Conservation (phyloP, 2,113 vertebrate genomes). For the Oncorhynchus clarkii region DNA sequence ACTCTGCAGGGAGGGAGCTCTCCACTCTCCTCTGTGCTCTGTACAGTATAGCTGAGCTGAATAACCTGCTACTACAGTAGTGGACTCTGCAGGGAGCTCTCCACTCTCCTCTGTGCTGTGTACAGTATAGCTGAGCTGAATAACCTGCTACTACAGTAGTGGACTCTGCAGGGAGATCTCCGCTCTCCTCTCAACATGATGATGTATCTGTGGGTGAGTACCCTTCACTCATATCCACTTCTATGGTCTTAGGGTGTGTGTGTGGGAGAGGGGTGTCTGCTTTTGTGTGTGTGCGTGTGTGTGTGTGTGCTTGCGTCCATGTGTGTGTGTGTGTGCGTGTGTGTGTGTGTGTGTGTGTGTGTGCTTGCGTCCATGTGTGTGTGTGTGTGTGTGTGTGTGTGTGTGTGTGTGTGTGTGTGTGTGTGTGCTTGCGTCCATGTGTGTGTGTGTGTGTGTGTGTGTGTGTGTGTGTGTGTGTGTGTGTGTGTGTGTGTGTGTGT, state of each 20-base stretch:
- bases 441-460: too few relatives aligned
- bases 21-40: too few relatives aligned
- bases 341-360: conserved; percentile 13
- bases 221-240: conserved; percentile 60
- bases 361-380: too few relatives aligned
- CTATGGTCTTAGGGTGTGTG: neutral
- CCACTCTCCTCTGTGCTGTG: conserved; percentile 63
- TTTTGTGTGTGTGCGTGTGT: neutral
- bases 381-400: conserved; percentile 59
- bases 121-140: too few relatives aligned
- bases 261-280: neutral
- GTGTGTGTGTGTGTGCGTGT: neutral
- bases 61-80: too few relatives aligned
- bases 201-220: conserved; percentile 68
- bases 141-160: too few relatives aligned
- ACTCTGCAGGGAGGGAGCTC: conserved; percentile 70
- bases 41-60: too few relatives aligned
- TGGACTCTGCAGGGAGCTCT: conserved; percentile 17
- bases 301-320: neutral
- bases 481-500: neutral
- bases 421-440: neutral
- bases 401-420: neutral
- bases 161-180: conserved; percentile 37
- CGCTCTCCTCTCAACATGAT: conserved; percentile 83
- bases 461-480: conserved; percentile 59